These are phyloP conservation scores for Chiloscyllium plagiosum DNA, from an alignment of 2,113 vertebrate genomes.

Conservation along the genomic window DNA sequence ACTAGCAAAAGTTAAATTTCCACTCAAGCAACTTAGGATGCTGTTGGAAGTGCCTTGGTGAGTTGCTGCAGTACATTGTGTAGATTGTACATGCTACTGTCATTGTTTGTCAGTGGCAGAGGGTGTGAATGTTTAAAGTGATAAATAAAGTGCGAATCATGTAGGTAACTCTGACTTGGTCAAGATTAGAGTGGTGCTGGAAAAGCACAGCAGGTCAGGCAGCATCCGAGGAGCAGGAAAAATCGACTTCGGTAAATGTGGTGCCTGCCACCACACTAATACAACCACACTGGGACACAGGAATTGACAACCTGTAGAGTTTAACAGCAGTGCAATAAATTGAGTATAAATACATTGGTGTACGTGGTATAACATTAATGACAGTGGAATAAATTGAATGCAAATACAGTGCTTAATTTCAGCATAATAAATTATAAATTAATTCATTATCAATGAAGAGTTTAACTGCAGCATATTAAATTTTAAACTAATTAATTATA, in stretches of 20 bases:
- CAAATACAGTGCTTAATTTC: not conserved
- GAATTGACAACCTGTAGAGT: not conserved
- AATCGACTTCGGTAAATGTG: not conserved
- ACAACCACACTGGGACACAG: not conserved
- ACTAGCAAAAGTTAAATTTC: not conserved
- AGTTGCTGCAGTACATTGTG: too few species aligned
- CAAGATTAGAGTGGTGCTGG: too few species aligned
- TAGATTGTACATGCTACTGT: too few species aligned
- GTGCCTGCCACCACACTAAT: not conserved
- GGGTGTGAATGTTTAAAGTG: too few species aligned
- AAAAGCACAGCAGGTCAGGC: too few species aligned
- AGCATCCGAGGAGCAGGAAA: too few species aligned
- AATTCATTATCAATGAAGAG: not conserved
- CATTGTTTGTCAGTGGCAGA: too few species aligned
- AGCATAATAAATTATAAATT: conserved; percentile 6
- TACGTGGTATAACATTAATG: not conserved
- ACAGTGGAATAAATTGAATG: not conserved
- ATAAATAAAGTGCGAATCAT: too few species aligned
- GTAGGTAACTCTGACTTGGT: too few species aligned
- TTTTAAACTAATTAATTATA: not conserved
- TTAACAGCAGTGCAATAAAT: not conserved
- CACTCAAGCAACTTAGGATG: not conserved
- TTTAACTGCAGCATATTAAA: not conserved
- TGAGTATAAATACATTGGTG: not conserved
- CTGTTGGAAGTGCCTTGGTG: too few species aligned